Percentiles rank a stretch among this genome's conserved stretches.
These are phyloP conservation scores for Spialia ferax DNA, from an alignment of 2,888 invertebrate species.

Conservation along the genomic window DNA sequence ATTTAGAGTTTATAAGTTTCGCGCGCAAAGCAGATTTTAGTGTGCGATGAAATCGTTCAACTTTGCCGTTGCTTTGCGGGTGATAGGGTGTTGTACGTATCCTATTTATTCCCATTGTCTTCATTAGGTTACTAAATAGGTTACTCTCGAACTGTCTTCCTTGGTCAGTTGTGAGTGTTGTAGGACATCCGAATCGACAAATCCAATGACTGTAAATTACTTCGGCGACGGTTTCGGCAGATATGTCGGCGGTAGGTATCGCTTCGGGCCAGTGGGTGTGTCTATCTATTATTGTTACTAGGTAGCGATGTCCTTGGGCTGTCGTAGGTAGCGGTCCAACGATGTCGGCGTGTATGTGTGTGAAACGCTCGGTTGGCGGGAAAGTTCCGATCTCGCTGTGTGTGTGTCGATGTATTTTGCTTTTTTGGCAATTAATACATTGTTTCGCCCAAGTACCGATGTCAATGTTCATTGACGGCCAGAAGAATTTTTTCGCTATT, in stretches of 20 bases:
- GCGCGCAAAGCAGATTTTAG: conserved; percentile 10
- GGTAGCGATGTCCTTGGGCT: conserved; percentile 18
- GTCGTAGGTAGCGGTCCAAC: conserved; percentile 15
- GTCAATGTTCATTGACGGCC: conserved; percentile 32
- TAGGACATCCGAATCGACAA: conserved; percentile 9
- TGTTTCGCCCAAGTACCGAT: conserved; percentile 22
- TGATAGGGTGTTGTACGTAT: conserved; percentile 22
- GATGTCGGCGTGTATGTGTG: conserved; percentile 6
- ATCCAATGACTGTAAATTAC: conserved; percentile 1
- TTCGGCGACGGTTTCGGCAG: conserved; percentile 11
- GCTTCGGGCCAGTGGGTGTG: conserved; percentile 37
- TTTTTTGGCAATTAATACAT: conserved; percentile 36
- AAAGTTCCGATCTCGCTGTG: neutral
- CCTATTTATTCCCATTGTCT: conserved; percentile 22
- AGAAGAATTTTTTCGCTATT: conserved; percentile 12
- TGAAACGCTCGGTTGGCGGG: neutral
- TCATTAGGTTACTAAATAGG: conserved; percentile 23
- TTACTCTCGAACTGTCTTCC: conserved; percentile 40
- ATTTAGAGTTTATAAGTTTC: neutral
- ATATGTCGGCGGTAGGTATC: neutral
- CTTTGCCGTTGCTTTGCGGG: conserved; percentile 9
- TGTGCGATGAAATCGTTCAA: conserved; percentile 12
- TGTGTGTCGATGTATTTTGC: conserved; percentile 34
- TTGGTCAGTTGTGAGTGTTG: conserved; percentile 27
- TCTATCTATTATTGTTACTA: conserved; percentile 36